Evolutionary conservation across 2,113 vertebrate genomes (phyloP).

Genomic region (Philantomba maxwellii): DNA sequence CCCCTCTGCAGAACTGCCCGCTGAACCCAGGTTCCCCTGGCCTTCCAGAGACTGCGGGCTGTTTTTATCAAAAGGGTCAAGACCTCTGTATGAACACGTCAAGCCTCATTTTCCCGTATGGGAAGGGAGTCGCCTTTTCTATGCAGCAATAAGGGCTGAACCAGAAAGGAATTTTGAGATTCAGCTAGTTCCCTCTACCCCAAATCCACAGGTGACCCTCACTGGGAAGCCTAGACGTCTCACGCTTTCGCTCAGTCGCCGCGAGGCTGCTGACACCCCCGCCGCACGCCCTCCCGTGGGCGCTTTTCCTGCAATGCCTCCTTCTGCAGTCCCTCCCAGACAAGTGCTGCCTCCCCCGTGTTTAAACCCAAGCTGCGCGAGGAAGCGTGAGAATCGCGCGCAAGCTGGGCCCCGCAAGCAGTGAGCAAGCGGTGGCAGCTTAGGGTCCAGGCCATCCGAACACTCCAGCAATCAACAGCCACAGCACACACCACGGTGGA

Average conservation of each 20-base stretch:
- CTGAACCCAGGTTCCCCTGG: not conserved
- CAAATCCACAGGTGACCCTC: not conserved
- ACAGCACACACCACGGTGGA: conserved; percentile 51
- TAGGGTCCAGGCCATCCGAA: conserved; percentile 32
- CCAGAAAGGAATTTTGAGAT: not conserved
- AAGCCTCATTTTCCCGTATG: not conserved
- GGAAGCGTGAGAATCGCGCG: conserved; percentile 63
- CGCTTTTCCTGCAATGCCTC: not conserved
- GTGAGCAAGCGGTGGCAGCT: conserved; percentile 70
- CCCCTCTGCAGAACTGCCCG: not conserved
- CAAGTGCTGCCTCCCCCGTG: conserved; percentile 80
- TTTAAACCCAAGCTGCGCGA: conserved; percentile 58
- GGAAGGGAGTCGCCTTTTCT: not conserved
- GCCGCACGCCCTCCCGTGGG: not conserved
- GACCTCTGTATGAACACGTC: not conserved
- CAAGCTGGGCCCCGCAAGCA: conserved; percentile 50
- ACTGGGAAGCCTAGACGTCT: too few relatives aligned
- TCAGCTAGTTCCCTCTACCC: not conserved
- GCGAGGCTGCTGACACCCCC: not conserved
- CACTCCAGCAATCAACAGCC: conserved; percentile 41
- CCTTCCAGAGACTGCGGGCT: not conserved
- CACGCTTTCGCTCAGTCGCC: fast-evolving
- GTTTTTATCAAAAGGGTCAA: not conserved
- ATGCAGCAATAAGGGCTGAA: not conserved
- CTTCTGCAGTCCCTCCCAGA: conserved; percentile 72